These are phyloP conservation scores for Tenthredo scrophulariae DNA, from an alignment of 2,888 invertebrate species.

Conservation along the genomic window DNA sequence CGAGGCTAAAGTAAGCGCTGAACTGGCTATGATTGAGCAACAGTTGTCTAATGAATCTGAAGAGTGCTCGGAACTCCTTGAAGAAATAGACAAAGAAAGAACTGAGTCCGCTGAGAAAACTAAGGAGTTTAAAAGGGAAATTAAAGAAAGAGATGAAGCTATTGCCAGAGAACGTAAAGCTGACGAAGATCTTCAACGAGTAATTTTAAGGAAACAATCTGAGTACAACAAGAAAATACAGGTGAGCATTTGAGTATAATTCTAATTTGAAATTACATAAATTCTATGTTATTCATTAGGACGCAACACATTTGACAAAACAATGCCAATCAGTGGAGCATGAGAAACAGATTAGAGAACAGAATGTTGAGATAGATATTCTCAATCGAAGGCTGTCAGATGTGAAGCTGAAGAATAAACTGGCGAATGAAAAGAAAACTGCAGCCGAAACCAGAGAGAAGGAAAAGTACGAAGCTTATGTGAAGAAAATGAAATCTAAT, in stretches of 20 bases:
- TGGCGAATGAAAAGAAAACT: not conserved
- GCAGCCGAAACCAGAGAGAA: not conserved
- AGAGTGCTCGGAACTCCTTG: slow-evolving; percentile 25
- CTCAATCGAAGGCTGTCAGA: not conserved
- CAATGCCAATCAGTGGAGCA: not conserved
- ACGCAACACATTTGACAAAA: not conserved
- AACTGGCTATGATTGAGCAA: slow-evolving; percentile 54
- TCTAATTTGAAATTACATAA: not conserved
- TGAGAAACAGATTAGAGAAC: slow-evolving; percentile 3
- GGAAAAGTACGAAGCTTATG: slow-evolving; percentile 17
- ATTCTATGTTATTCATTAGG: not conserved
- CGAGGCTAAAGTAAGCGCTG: slow-evolving; percentile 52
- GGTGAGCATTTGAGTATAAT: not conserved
- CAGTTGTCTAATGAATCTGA: slow-evolving; percentile 54
- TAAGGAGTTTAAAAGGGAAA: slow-evolving; percentile 47
- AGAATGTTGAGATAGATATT: not conserved
- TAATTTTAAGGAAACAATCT: not conserved
- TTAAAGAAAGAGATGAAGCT: slow-evolving; percentile 33
- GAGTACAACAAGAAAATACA: not conserved
- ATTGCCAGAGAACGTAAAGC: not conserved
- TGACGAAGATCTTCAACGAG: not conserved
- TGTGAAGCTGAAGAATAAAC: not conserved
- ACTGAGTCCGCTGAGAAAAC: slow-evolving; percentile 10
- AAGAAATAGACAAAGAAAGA: slow-evolving; percentile 11
- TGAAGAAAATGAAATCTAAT: slow-evolving; percentile 55